Evolutionary conservation across 1,140 invertebrate genomes (phyloP), one percentile per base, ranked within the genome.

Genomic region (Ips nitidus): DNA sequence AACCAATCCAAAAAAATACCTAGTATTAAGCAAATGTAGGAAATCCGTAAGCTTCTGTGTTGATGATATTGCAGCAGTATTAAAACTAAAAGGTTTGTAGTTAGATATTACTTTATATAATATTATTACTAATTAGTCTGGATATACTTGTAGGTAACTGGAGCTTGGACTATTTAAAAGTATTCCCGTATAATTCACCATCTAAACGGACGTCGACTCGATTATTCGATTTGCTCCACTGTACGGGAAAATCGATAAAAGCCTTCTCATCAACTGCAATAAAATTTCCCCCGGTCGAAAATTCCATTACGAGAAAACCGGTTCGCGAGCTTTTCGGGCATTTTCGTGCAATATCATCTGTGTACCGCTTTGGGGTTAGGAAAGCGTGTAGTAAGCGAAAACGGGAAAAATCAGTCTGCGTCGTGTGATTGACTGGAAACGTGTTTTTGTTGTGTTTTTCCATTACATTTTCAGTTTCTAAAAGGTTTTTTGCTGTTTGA

Each of bases 201-300:
- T 22, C 22, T 22, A 22, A 22, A 22, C 22, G 22, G 22, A 22
- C 22, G 22, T 22, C 0, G 22, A 22, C 22, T 22, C 22, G 22
- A 22, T 55, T 55, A 55, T 4, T 61, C 47, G 43, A 22, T 47
- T 36, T 45, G 59, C 41, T 45, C 59, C 4, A 47, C 43, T 47
- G n/a, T 61, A 47, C 37, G 47, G 38, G 61, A 64, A 64, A 64
- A 64, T 64, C 61, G n/a, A 64, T 64, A 50, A 64, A 52, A 52
- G 41, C 38, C 2, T 8, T 52, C 40, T 64, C 22, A 39, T 7
- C 41, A 52, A 64, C 8, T 8, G 52, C 61, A 64, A 39, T 52
- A 53, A 8, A 47, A n/a, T 64, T 64, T 64, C 47, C 61, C 40
- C 52, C 61, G 45, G n/a, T 41, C 36, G 36, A 53, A 64, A 53